phyloP scores from a whole-genome alignment of 2,113 vertebrate species.

The Cyanocitta stelleri region DNA sequence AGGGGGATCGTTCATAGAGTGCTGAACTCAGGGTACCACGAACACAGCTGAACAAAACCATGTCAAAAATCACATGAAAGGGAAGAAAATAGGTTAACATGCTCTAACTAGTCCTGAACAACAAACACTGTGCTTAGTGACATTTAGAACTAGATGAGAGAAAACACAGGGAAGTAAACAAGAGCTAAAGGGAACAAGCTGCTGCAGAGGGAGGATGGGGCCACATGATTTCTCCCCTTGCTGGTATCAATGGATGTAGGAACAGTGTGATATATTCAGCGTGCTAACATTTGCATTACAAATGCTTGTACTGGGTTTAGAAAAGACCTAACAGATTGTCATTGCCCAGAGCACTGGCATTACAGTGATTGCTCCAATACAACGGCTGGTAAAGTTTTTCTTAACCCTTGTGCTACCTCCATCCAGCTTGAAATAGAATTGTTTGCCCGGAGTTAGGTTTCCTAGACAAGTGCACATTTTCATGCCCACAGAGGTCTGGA shows the following conservation, averaged over 20 bases:
- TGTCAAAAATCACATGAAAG: background rate
- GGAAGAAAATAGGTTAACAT: background rate
- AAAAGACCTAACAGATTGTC: slow-evolving; percentile 47
- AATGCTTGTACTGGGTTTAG: slow-evolving; percentile 40
- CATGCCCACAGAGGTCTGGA: background rate
- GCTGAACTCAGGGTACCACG: background rate
- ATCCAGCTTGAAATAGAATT: background rate
- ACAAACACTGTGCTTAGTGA: background rate
- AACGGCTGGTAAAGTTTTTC: slow-evolving; percentile 30
- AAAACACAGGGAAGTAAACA: slow-evolving; percentile 9
- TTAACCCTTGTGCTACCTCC: slow-evolving; percentile 36
- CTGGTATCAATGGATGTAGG: background rate
- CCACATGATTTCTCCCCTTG: background rate
- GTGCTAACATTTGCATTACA: slow-evolving; percentile 61
- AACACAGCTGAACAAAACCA: background rate
- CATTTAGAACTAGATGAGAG: slow-evolving; percentile 23
- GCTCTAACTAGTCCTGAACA: background rate
- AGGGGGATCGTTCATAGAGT: background rate
- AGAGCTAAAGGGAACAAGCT: slow-evolving; percentile 11
- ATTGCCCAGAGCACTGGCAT: slow-evolving; percentile 42
- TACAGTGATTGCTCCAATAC: slow-evolving; percentile 27
- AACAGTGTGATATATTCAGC: slow-evolving; percentile 37
- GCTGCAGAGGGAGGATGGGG: background rate
- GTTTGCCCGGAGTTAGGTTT: background rate
- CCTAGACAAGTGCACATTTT: background rate